Base-by-base conservation (phyloP, 2,888 invertebrate genomes). In the Clostera curtula region DNA sequence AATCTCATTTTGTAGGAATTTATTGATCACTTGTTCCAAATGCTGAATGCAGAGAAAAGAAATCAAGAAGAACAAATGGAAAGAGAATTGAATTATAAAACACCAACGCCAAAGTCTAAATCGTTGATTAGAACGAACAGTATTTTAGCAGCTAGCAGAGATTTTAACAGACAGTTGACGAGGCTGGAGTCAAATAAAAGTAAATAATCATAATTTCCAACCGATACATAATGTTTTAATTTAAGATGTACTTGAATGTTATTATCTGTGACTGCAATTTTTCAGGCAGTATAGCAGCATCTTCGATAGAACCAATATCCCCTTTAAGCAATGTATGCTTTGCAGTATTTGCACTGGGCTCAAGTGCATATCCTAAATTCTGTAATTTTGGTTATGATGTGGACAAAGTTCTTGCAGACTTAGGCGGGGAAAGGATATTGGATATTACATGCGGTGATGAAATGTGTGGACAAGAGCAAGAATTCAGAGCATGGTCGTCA, bases 321-420 rank as follows among this genome's bases (percentile, higher is more conserved):
- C 93, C 95, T 1, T 80, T 96, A 2, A 93, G 94, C 56, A 96
- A 96, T 56, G 93, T 96, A 25, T 89, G 93, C 59, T 98, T 92
- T 60, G 96, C 96, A 0, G 97, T 97, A 5, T 97, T 97, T 61
- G 97, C 93, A 0, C 76, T 98, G 22, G 97, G 97, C 4, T 97
- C 97, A 1, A 95, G 96, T 45, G 97, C 97, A 1, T 98, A 98
- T 69, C 97, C 97, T 1, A 96, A 97, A 67, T 98, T 96, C 64
- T 96, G 96, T 67, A 93, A 95, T 15, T 97, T 96, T 56, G 97
- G 95, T 0, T 92, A 93, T 60, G 95, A 93, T 51, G 90, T 97
- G 27, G 97, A 98, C 66, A 93, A 92, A 61, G 87, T 96, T 27
- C 79, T 97, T 7, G 91, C 91, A 1, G 93, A 96, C 56, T 80